A percentile compares a stretch with the other conserved stretches of the same genome.
Evolutionary conservation across 2,888 invertebrate species (phyloP).

Genomic region (Cylindroiulus punctatus): DNA sequence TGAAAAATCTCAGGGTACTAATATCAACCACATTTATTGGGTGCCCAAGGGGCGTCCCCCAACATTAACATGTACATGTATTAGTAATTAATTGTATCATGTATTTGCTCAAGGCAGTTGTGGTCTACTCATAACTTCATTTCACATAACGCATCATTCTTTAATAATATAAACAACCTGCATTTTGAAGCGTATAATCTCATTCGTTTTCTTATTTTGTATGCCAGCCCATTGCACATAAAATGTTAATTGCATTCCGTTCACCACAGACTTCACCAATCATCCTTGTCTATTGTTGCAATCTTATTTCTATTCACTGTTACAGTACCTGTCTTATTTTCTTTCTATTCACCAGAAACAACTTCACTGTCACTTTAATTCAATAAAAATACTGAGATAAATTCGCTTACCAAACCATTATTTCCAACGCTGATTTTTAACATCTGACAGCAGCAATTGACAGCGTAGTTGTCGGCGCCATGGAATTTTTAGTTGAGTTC

Average conservation of each 20-base stretch:
- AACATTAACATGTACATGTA: background rate
- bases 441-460: background rate
- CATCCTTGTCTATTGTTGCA: background rate
- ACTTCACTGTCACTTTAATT: background rate
- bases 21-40: conserved; percentile 31
- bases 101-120: conserved; percentile 28
- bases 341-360: background rate
- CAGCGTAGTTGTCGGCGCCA: background rate
- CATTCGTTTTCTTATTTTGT: conserved; percentile 3
- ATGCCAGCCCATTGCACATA: conserved; percentile 9
- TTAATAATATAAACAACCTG: background rate
- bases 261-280: background rate
- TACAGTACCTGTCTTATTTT: conserved; percentile 20
- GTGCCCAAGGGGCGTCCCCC: background rate
- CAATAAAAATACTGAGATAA: background rate
- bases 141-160: conserved; percentile 23
- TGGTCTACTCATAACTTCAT: background rate
- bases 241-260: conserved; percentile 7
- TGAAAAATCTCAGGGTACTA: conserved; percentile 51
- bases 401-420: background rate
- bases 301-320: conserved; percentile 17
- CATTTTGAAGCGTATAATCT: conserved; percentile 6
- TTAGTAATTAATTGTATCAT: background rate
- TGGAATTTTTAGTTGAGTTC: no score
- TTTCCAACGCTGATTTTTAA: background rate